These are phyloP conservation scores for Helarctos malayanus DNA, from an alignment of 2,797 vertebrate species.

Conservation along the genomic window DNA sequence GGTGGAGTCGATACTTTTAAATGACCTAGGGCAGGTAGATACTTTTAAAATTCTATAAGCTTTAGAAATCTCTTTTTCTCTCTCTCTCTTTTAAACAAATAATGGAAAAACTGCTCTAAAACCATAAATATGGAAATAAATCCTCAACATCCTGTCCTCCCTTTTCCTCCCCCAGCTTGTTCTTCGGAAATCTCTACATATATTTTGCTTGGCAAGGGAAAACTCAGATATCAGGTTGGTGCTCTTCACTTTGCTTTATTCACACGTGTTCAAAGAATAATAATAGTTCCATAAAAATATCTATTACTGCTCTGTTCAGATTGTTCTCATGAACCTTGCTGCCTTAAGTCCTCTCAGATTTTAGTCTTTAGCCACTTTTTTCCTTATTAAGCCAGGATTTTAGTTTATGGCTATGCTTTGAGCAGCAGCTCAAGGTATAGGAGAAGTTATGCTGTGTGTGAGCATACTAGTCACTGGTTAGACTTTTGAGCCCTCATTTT, in stretches of 20 bases:
- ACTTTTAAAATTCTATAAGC: background rate
- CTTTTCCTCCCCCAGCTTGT: slow-evolving; percentile 91
- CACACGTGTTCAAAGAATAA: background rate
- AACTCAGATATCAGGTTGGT: slow-evolving; percentile 94
- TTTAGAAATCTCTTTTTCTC: background rate
- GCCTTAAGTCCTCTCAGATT: background rate
- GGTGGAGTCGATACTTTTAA: background rate
- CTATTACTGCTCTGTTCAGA: background rate
- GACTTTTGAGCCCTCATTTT: background rate
- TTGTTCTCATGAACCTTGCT: background rate
- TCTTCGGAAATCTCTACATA: slow-evolving; percentile 98
- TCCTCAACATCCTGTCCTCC: background rate
- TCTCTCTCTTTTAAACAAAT: background rate
- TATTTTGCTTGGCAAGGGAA: slow-evolving; percentile 98
- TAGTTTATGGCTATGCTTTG: background rate
- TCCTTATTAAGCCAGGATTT: background rate
- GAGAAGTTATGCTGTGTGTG: rapidly evolving
- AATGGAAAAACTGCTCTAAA: background rate
- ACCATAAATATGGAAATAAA: slow-evolving; percentile 18
- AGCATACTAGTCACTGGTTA: background rate
- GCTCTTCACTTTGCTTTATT: slow-evolving; percentile 54
- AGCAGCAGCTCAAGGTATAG: no score
- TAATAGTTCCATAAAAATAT: background rate
- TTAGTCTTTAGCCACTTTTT: background rate
- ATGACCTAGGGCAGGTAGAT: background rate